A percentile compares a stretch with the other conserved stretches of the same genome.
These are phyloP conservation scores for Eriosoma lanigerum DNA, from an alignment of 1,140 invertebrate genomes.

Conservation along the genomic window DNA sequence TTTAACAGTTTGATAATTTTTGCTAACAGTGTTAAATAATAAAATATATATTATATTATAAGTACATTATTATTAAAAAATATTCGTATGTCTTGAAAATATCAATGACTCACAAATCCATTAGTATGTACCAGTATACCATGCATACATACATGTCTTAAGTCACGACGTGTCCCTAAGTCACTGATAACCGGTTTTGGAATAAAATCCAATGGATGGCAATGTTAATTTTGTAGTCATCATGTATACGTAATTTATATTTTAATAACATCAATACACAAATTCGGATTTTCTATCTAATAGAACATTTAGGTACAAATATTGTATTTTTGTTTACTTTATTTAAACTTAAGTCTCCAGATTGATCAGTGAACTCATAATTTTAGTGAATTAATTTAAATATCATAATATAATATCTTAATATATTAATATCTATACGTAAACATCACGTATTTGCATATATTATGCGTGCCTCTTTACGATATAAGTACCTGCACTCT, in stretches of 20 bases:
- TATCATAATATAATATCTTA: neutral
- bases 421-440: neutral
- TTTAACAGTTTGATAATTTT: too few species aligned
- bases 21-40: too few species aligned
- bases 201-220: neutral
- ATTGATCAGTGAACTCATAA: neutral
- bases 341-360: neutral
- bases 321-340: neutral
- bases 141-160: neutral
- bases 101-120: neutral
- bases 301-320: neutral
- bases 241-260: neutral
- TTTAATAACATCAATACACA: neutral
- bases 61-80: too few species aligned
- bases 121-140: neutral
- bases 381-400: neutral
- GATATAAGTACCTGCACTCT: neutral
- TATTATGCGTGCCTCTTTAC: neutral
- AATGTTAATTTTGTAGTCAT: neutral
- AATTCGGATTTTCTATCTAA: neutral
- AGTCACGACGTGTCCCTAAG: conserved; percentile 3
- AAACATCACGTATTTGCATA: neutral
- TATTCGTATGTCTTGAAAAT: neutral
- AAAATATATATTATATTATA: too few species aligned
- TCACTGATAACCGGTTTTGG: conserved; percentile 13